Percentiles rank a stretch among this genome's conserved stretches.
Conservation (phyloP, 2,797 vertebrate genomes). For the Platalea minor region DNA sequence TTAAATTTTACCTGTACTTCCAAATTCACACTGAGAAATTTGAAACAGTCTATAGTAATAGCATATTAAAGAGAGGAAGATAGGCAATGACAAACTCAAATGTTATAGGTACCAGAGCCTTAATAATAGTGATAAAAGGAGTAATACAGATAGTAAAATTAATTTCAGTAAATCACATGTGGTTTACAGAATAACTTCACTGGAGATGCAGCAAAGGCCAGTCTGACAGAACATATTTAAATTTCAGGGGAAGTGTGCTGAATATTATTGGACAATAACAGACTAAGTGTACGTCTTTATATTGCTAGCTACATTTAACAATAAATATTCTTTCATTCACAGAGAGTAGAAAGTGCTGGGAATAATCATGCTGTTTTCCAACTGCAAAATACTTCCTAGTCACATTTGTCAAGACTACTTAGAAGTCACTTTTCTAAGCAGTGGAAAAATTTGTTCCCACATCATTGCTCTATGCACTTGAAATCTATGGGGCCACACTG, state of each 20-base stretch:
- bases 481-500: rapidly evolving
- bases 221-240: background rate
- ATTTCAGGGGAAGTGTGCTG: background rate
- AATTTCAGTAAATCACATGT: background rate
- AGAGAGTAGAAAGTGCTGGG: background rate
- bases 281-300: background rate
- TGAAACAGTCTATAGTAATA: background rate
- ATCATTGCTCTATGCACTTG: no score
- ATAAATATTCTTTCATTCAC: background rate
- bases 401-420: rapidly evolving
- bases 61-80: background rate
- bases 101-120: background rate
- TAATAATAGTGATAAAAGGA: background rate
- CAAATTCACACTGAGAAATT: background rate
- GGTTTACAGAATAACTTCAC: background rate
- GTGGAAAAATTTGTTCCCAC: background rate
- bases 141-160: background rate
- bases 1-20: background rate
- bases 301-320: background rate
- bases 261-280: background rate
- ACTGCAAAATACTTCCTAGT: background rate
- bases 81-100: background rate
- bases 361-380: background rate
- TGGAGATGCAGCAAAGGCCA: background rate
- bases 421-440: background rate